phyloP scores from a whole-genome alignment of 1,140 invertebrate species.

The Myzus persicae region DNA sequence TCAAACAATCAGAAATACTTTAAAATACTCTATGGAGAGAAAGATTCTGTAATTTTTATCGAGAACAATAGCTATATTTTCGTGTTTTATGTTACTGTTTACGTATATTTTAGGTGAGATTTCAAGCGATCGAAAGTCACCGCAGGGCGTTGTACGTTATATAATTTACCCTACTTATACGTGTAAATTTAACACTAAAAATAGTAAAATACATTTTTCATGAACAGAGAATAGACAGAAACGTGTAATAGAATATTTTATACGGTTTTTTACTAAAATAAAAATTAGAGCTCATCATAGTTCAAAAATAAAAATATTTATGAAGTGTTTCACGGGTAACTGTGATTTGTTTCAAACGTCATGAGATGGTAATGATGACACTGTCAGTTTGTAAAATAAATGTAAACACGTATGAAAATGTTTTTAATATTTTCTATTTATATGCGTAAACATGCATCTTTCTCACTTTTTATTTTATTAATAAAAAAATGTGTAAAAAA shows the following conservation, averaged over 20 bases:
- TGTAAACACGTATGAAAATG: background rate
- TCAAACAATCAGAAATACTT: slow-evolving; percentile 3
- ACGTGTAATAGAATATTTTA: background rate
- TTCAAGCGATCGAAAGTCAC: background rate
- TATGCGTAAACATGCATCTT: background rate
- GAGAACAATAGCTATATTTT: slow-evolving; percentile 13
- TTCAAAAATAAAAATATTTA: background rate
- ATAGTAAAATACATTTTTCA: background rate
- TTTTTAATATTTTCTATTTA: background rate
- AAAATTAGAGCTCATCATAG: background rate
- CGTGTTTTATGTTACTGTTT: background rate
- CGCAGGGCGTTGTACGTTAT: background rate
- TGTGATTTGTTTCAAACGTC: background rate
- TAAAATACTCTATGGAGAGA: background rate
- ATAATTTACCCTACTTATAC: too few relatives aligned
- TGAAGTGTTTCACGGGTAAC: background rate
- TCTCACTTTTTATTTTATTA: background rate
- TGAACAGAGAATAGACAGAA: background rate
- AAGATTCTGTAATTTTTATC: background rate
- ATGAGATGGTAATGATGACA: background rate
- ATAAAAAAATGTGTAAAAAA: background rate
- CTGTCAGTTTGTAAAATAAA: background rate
- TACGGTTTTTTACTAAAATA: background rate
- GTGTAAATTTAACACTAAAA: background rate
- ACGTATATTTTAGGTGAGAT: slow-evolving; percentile 22